Base-by-base conservation (phyloP, 2,113 vertebrate genomes). In the Pangasianodon hypophthalmus region DNA sequence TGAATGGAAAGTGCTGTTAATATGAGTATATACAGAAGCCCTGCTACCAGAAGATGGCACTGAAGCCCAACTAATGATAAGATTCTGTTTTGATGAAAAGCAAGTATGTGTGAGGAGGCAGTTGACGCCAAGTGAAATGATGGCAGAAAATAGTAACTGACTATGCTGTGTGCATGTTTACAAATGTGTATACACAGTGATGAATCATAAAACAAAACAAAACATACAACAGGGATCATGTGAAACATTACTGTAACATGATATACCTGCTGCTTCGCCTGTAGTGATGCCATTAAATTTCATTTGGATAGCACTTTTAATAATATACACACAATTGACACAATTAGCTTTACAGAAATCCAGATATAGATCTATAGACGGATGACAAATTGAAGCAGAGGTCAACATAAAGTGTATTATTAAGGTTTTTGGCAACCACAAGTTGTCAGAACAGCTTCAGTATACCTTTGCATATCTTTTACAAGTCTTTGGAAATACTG, bases 11-110 rank as follows among this genome's bases (percentile, higher is more conserved):
- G 10, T 14, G 50, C 26, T 16, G 37, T 60, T 37, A 80, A 32
- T 44, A 44, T 64, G 50, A 19, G 16, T 73, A 54, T 84, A 77
- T 69, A 58, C n/a, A 60, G 62, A 80, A 54, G 6, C 44, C n/a
- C 16, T 64, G 2, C n/a, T 32, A 87, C 88, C 91, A 90, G 82
- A 56, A 93, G 93, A 88, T 91, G 93, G 91, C 91, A 86, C 82
- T 84, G 89, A 91, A 89, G 81, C 85, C 81, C 81, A 91, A 91
- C 48, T 62, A 58, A 88, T 92, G 13, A 37, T 48, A 11, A 71
- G 11, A 71, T 37, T 84, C 2, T 13, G 24, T 46, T 75, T 37
- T 46, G 48, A 50, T 69, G 14, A 50, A 54, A 32, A 86, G 14
- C 29, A 46, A 60, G 29, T 44, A 62, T 77, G 64, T 50, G 11